Conservation (phyloP, 2,797 vertebrate genomes). For the Mus minutoides region DNA sequence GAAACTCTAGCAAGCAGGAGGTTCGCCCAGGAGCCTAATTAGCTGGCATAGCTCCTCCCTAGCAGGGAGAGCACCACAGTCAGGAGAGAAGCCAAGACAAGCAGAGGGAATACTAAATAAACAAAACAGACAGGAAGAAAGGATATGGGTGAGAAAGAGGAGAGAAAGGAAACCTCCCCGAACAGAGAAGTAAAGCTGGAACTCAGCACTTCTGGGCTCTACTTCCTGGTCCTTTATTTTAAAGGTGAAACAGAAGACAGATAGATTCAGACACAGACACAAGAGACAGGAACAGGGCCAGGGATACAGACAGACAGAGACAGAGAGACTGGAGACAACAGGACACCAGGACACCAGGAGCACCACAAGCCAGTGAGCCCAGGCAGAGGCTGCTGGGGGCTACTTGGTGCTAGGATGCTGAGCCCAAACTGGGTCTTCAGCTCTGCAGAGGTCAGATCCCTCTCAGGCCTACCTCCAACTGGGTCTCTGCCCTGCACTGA, state of each 20-base stretch:
- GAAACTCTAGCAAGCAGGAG: rapidly evolving
- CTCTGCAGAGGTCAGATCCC: rapidly evolving
- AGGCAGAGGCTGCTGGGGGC: neutral
- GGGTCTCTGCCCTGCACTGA: rapidly evolving
- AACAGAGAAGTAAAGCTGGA: neutral
- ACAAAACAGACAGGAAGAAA: too few relatives aligned
- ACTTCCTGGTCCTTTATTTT: neutral
- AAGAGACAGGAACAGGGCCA: rapidly evolving
- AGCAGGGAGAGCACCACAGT: neutral
- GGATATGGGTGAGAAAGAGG: neutral
- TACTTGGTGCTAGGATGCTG: neutral
- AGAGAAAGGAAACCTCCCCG: neutral
- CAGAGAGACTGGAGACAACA: rapidly evolving
- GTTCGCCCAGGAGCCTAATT: rapidly evolving
- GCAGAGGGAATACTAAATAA: neutral
- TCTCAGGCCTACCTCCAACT: rapidly evolving
- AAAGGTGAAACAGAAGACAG: neutral
- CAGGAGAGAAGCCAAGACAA: neutral
- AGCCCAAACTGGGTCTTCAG: rapidly evolving
- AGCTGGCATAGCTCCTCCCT: neutral
- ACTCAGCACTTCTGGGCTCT: neutral
- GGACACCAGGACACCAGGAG: too few relatives aligned
- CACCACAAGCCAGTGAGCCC: neutral
- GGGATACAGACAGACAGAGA: neutral
- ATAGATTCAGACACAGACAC: neutral